Evolutionary conservation across 2,113 vertebrate species (phyloP), one percentile per base, ranked within the genome.

Genomic region (Pituophis catenifer): DNA sequence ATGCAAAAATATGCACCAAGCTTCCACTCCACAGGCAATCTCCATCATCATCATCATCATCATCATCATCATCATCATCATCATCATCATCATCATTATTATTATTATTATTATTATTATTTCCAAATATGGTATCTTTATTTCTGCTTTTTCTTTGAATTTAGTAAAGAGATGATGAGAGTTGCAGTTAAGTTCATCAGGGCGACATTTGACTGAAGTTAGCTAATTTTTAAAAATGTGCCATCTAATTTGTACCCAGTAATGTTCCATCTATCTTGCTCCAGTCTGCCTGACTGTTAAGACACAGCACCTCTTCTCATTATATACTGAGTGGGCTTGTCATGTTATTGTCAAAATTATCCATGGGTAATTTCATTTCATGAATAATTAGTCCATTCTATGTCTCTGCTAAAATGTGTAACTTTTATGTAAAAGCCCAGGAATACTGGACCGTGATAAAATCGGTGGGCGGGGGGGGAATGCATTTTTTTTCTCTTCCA

Each of bases 261-360:
- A 58, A 95, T 86, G 6, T 0, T 7, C 29, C 0, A 4, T 13
- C 19, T 88, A 65, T 10, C n/a, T 90, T 70, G 48, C 86, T 53
- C 2, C 90, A n/a, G 5, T 94, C 21, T 91, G n/a, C 48, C 12
- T 50, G 1, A 21, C 86, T 0, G n/a, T 9, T 3, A 59, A 85
- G 53, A 91, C 48, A 59, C 8, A 19, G 15, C 85, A 12, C 24
- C 91, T 91, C 54, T 44, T 44, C 89, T 88, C 89, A 23, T 54
- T 86, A 50, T 5, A n/a, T 23, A 23, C 94, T 33, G 17, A 2
- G 4, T 59, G 52, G 57, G 5, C 17, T 91, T 89, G 50, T 75
- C 91, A 58, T 11, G 90, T 54, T 65, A 23, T 53, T 95, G 91
- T 94, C 59, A 94, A 90, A 95, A 89, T 59, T 88, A 53, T 89